Conservation (phyloP, 2,113 vertebrate species). For the Triplophysa tibetana region DNA sequence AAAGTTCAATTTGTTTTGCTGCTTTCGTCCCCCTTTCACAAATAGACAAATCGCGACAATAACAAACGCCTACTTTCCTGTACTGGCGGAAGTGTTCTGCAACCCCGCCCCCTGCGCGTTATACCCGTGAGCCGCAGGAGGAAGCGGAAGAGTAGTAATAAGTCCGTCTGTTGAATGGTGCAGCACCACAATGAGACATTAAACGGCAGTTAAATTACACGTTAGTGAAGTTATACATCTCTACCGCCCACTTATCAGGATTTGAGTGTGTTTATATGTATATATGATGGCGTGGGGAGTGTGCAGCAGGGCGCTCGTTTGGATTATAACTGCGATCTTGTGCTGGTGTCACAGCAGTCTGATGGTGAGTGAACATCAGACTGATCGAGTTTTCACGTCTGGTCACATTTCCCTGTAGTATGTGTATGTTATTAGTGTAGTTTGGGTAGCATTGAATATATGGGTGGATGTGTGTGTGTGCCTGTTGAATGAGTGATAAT, state of each 20-base stretch:
- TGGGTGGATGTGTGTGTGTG: too few relatives aligned
- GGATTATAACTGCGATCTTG: constrained; percentile 66
- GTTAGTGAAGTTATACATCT: neutral
- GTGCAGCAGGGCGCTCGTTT: constrained; percentile 69
- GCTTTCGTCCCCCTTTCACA: too few relatives aligned
- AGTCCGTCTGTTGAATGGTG: neutral
- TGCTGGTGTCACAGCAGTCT: constrained; percentile 40
- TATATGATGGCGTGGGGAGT: constrained; percentile 70
- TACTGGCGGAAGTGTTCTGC: too few relatives aligned
- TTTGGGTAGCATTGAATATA: too few relatives aligned
- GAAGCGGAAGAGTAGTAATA: constrained; percentile 4
- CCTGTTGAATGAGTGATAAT: too few relatives aligned
- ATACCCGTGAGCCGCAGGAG: constrained; percentile 10
- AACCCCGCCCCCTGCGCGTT: neutral
- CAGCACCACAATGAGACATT: neutral
- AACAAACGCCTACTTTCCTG: too few relatives aligned
- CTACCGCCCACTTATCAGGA: neutral
- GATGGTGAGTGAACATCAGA: constrained; percentile 63
- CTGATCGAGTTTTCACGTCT: neutral
- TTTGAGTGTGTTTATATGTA: constrained; percentile 13
- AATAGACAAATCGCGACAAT: too few relatives aligned
- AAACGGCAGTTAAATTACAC: neutral
- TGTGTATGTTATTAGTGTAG: neutral
- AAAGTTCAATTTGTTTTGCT: too few relatives aligned
- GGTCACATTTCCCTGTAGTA: neutral